Percentiles rank a stretch among this genome's conserved stretches.
These are phyloP conservation scores for Metridium senile DNA, from an alignment of 92 coral and sea anemone species.

Conservation along the genomic window DNA sequence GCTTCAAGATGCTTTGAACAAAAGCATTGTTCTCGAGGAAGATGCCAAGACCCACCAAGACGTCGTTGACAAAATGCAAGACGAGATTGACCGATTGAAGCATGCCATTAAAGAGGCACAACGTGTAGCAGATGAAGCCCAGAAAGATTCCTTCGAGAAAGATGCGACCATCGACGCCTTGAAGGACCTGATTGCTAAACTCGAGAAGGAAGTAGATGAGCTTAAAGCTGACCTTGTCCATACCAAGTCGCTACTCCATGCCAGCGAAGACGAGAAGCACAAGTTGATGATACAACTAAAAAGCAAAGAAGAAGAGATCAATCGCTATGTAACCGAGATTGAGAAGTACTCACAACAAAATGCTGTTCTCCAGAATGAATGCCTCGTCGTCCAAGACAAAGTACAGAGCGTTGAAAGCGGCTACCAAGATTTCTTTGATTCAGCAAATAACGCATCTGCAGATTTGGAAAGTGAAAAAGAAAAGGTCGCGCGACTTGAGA, in stretches of 20 bases:
- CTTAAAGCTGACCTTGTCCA: conserved; percentile 82
- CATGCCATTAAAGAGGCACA: conserved; percentile 80
- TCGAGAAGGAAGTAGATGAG: conserved; percentile 87
- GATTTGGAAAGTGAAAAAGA: conserved; percentile 74
- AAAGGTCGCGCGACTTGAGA: conserved; percentile 76
- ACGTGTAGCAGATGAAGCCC: conserved; percentile 73
- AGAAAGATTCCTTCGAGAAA: conserved; percentile 72
- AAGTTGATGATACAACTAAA: conserved; percentile 67
- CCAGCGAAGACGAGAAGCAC: conserved; percentile 85
- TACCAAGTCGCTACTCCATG: conserved; percentile 67
- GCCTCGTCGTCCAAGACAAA: conserved; percentile 72
- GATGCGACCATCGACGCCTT: conserved; percentile 85
- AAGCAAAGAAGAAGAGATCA: conserved; percentile 80
- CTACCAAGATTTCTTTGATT: conserved; percentile 70
- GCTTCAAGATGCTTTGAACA: conserved; percentile 78
- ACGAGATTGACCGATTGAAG: conserved; percentile 81
- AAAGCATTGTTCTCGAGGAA: conserved; percentile 73
- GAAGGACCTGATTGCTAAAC: conserved; percentile 65
- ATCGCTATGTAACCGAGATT: conserved; percentile 69
- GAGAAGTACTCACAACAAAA: conserved; percentile 72
- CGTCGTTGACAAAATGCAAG: conserved; percentile 72
- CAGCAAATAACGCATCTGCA: conserved; percentile 55
- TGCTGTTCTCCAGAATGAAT: conserved; percentile 77
- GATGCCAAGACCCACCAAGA: conserved; percentile 75
- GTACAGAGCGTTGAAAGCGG: conserved; percentile 69